Percentiles rank a stretch among this genome's conserved stretches.
phyloP scores from a whole-genome alignment of 2,797 vertebrate species.

The Melanotaenia maccullochi region DNA sequence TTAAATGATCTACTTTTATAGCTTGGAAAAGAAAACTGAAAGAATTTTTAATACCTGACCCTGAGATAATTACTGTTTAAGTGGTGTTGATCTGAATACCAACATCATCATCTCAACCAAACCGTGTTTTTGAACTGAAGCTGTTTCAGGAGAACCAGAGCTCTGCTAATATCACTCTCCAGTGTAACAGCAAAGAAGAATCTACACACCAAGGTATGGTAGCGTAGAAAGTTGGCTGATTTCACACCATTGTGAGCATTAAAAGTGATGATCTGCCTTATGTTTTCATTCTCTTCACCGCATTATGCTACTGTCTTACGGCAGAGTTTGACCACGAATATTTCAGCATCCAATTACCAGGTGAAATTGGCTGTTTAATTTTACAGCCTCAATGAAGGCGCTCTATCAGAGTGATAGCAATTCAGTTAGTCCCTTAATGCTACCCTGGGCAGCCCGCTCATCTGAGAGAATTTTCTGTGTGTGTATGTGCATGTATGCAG shows the following conservation, averaged over 20 bases:
- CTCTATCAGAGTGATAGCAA: slow-evolving; percentile 66
- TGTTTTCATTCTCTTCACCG: slow-evolving; percentile 53
- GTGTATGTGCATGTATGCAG: slow-evolving; percentile 23
- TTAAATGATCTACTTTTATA: slow-evolving; percentile 62
- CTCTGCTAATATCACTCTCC: slow-evolving; percentile 9
- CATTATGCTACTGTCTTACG: slow-evolving; percentile 56
- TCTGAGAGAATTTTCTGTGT: slow-evolving; percentile 54
- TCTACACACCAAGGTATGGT: slow-evolving; percentile 3
- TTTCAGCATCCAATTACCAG: slow-evolving; percentile 81
- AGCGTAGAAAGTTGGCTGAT: slow-evolving; percentile 25
- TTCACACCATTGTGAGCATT: slow-evolving; percentile 42
- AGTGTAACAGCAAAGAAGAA: slow-evolving; percentile 13
- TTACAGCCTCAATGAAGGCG: slow-evolving; percentile 67
- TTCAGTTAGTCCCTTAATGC: slow-evolving; percentile 62
- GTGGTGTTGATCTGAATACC: slow-evolving; percentile 49
- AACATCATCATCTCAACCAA: slow-evolving; percentile 37
- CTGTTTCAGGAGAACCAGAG: not conserved
- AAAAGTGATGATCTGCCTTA: slow-evolving; percentile 32
- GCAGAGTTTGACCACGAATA: slow-evolving; percentile 70
- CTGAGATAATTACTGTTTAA: slow-evolving; percentile 62
- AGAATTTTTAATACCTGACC: slow-evolving; percentile 75
- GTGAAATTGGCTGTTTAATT: slow-evolving; percentile 82
- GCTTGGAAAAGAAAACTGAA: slow-evolving; percentile 64
- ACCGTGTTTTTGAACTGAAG: not conserved
- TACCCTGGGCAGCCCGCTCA: slow-evolving; percentile 55